Conservation (phyloP, 1,140 invertebrate species). For the Temnothorax nylanderi region DNA sequence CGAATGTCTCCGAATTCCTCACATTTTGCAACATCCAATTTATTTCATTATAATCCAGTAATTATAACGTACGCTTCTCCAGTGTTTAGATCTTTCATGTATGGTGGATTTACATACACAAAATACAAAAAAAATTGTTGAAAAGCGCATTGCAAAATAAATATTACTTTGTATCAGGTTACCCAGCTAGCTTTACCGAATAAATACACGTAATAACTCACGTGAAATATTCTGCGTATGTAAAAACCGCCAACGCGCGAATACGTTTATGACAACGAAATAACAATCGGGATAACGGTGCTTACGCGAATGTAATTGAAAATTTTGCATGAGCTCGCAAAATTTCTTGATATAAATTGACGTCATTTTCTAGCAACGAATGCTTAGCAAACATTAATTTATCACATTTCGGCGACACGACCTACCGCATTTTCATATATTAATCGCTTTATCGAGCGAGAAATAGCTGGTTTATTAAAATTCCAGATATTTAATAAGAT, state of each 20-base stretch:
- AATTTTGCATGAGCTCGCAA: slow-evolving; percentile 15
- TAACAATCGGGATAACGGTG: slow-evolving; percentile 33
- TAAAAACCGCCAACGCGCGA: slow-evolving; percentile 21
- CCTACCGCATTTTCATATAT: slow-evolving; percentile 5
- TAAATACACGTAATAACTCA: slow-evolving; percentile 49
- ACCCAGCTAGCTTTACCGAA: background rate
- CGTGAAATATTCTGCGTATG: slow-evolving; percentile 2
- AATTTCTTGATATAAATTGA: slow-evolving; percentile 24
- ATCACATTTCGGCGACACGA: background rate
- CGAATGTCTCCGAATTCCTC: background rate
- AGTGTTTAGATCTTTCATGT: background rate
- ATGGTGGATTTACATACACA: background rate
- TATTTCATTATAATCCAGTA: background rate
- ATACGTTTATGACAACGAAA: slow-evolving; percentile 28
- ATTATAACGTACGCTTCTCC: background rate
- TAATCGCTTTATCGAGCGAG: background rate
- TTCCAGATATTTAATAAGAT: background rate
- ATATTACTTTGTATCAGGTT: slow-evolving; percentile 29
- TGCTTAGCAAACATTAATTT: slow-evolving; percentile 33
- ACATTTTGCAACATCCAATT: background rate
- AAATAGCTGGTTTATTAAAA: slow-evolving; percentile 26
- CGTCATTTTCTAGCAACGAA: background rate
- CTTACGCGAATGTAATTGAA: slow-evolving; percentile 25
- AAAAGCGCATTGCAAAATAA: slow-evolving; percentile 16
- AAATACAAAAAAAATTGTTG: background rate